Conservation (phyloP, 2,888 invertebrate species). For the Orthosia gracilis region DNA sequence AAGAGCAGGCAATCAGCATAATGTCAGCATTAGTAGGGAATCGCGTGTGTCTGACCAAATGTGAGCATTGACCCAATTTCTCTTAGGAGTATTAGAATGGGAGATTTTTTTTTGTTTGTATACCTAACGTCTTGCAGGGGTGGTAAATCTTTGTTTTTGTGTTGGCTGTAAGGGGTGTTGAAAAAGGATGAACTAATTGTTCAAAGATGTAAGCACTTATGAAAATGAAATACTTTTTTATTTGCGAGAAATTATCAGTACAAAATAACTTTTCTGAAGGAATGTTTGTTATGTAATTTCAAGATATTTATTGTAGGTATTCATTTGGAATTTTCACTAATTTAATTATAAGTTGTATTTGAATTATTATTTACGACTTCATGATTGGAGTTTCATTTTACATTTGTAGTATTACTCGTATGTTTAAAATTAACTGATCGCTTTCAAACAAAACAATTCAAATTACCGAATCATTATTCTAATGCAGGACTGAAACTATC, state of each 20-base stretch:
- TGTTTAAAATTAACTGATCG: neutral
- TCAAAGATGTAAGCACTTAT: too few relatives aligned
- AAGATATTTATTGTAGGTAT: too few relatives aligned
- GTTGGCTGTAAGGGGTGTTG: too few relatives aligned
- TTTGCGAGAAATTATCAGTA: too few relatives aligned
- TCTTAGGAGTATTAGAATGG: slow-evolving; percentile 49
- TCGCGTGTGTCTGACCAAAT: slow-evolving; percentile 67
- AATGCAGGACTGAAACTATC: slow-evolving; percentile 1
- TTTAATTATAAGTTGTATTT: neutral
- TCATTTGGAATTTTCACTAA: neutral
- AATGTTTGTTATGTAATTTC: too few relatives aligned
- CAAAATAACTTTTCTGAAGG: too few relatives aligned
- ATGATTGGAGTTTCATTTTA: neutral
- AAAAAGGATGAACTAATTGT: neutral
- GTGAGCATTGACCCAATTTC: slow-evolving; percentile 62
- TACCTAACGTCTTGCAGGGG: slow-evolving; percentile 34
- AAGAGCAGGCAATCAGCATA: slow-evolving; percentile 62
- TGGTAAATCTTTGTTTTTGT: slow-evolving; percentile 31
- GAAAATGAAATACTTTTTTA: too few relatives aligned
- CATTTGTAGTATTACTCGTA: neutral
- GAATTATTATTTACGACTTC: neutral
- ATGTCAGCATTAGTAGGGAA: slow-evolving; percentile 63
- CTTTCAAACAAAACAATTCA: slow-evolving; percentile 5
- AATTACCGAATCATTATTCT: neutral
- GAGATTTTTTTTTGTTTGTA: slow-evolving; percentile 55